These are phyloP conservation scores for Sebastes aleutianus DNA, from an alignment of 2,797 vertebrate genomes.

Conservation along the genomic window DNA sequence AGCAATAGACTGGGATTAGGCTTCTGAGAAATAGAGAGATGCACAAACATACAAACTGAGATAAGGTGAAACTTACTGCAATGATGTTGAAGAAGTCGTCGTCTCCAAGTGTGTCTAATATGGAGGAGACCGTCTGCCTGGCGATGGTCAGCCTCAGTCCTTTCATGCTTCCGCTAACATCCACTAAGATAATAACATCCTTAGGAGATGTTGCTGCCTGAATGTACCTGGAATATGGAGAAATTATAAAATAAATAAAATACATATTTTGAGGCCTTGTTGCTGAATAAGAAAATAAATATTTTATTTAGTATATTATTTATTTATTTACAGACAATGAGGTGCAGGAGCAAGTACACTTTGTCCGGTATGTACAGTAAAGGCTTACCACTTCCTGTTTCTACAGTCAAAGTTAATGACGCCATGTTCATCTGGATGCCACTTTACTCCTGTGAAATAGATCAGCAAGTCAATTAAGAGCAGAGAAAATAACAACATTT, in stretches of 20 bases:
- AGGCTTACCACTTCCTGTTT: conserved; percentile 93
- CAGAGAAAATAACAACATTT: neutral
- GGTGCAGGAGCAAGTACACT: neutral
- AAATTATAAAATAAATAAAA: neutral
- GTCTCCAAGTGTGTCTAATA: conserved; percentile 95
- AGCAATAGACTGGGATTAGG: neutral
- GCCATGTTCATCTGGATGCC: conserved; percentile 96
- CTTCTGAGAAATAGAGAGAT: neutral
- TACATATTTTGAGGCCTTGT: neutral
- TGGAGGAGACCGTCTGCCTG: conserved; percentile 95
- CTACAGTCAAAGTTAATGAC: conserved; percentile 98
- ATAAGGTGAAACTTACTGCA: conserved; percentile 84
- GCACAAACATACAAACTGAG: neutral
- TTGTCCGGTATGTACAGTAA: neutral
- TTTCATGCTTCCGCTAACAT: conserved; percentile 98
- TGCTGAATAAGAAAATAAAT: neutral
- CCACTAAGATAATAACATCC: conserved; percentile 95
- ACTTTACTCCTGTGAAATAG: conserved; percentile 83
- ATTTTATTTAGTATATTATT: too few species aligned
- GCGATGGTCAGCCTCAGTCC: conserved; percentile 95
- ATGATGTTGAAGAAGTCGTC: conserved; percentile 99
- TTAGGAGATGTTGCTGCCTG: conserved; percentile 98
- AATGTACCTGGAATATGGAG: conserved; percentile 87
- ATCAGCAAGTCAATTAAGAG: neutral
- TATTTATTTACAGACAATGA: neutral